phyloP scores from a whole-genome alignment of 1,140 invertebrate genomes.

The Cecropterus lyciades region DNA sequence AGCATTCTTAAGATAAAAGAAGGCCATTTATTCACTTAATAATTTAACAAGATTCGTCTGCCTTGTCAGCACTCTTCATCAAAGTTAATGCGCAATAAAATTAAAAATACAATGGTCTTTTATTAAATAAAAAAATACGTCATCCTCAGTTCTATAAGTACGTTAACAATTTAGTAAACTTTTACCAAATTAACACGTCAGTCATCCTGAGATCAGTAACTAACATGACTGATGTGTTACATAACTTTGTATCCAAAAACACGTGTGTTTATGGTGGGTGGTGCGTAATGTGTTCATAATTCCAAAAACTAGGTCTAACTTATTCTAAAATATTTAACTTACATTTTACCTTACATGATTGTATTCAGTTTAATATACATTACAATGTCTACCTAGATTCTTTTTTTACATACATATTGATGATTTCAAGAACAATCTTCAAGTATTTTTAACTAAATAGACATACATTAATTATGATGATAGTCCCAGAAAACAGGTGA shows the following conservation, averaged over 20 bases:
- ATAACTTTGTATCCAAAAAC: constrained; percentile 54
- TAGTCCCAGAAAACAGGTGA: constrained; percentile 54
- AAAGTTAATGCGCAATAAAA: constrained; percentile 28
- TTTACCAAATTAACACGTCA: constrained; percentile 78
- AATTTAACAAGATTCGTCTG: constrained; percentile 33
- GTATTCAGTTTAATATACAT: constrained; percentile 57
- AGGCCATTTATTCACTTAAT: constrained; percentile 27
- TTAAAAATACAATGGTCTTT: constrained; percentile 49
- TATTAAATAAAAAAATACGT: constrained; percentile 82
- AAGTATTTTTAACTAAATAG: constrained; percentile 34
- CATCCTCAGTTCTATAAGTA: constrained; percentile 80
- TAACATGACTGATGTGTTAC: constrained; percentile 65
- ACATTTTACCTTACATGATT: constrained; percentile 53
- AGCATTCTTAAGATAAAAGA: constrained; percentile 31
- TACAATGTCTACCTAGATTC: constrained; percentile 38
- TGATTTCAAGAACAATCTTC: constrained; percentile 25
- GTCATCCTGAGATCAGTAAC: constrained; percentile 78
- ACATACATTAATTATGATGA: constrained; percentile 50
- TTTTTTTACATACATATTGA: constrained; percentile 29
- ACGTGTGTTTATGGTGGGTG: constrained; percentile 47
- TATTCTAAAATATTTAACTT: constrained; percentile 44
- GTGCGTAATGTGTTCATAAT: constrained; percentile 35
- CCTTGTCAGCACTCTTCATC: constrained; percentile 24
- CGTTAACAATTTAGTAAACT: constrained; percentile 80
- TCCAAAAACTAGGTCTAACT: constrained; percentile 32